Evolutionary conservation across 1,140 invertebrate species (phyloP).

Genomic region (Epicauta chinensis): DNA sequence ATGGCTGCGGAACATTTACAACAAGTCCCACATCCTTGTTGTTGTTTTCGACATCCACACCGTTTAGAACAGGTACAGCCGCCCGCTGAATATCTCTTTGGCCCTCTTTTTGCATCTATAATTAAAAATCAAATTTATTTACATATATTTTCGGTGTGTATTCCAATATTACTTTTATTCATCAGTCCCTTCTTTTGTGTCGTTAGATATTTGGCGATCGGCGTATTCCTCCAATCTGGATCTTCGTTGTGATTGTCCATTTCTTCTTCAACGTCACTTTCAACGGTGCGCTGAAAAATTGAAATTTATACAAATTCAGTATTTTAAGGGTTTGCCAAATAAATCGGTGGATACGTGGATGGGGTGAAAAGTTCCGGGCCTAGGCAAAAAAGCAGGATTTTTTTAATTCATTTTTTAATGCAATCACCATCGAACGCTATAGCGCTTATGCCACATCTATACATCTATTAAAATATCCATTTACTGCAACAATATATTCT

Average conservation of each 20-base stretch:
- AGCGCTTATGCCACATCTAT: too few species aligned
- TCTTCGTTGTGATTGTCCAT: slow-evolving; percentile 2
- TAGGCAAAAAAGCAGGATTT: too few species aligned
- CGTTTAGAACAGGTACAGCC: slow-evolving; percentile 4
- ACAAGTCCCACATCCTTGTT: neutral
- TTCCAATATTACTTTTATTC: neutral
- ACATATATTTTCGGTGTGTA: too few species aligned
- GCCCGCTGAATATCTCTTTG: slow-evolving; percentile 3
- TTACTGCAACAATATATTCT: too few species aligned
- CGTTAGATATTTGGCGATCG: slow-evolving; percentile 1
- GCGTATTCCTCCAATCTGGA: slow-evolving; percentile 5
- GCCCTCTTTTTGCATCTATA: neutral
- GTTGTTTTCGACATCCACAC: slow-evolving; percentile 1
- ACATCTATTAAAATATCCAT: too few species aligned
- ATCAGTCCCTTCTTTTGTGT: neutral
- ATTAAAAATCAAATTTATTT: neutral
- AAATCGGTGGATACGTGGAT: too few species aligned
- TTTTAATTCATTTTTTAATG: too few species aligned
- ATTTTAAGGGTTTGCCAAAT: too few species aligned
- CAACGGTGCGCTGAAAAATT: neutral
- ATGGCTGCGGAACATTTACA: neutral
- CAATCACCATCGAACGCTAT: too few species aligned
- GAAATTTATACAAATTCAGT: neutral
- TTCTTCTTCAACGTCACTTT: neutral
- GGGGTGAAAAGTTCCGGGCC: too few species aligned